Base-by-base conservation (phyloP, 2,113 vertebrate genomes). In the Prietella phreatophila region DNA sequence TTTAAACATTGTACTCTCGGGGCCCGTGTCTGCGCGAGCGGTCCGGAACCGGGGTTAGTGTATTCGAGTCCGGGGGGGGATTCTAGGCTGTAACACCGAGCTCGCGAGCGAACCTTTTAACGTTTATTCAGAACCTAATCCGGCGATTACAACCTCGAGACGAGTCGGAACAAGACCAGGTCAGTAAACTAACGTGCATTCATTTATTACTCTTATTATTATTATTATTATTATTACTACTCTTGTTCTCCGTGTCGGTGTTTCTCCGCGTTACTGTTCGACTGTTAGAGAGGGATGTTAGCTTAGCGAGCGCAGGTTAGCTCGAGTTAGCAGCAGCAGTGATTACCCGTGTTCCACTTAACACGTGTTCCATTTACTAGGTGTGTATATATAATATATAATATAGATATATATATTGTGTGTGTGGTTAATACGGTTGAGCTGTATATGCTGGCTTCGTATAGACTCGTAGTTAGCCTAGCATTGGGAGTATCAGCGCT, bases 101-200 rank as follows among this genome's bases (percentile, higher is more conserved):
- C 90, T 87, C 82, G 92, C 30, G 81, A 83, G 79, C 53, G 87
- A 91, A 79, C 30, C 39, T 84, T 50, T 84, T 50, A 47, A 61
- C 84, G 50, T 53, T 88, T 90, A 83, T 82, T 87, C 65, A 84
- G 93, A 92, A 94, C 19, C 17, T 92, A 90, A 90, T 89, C 94
- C 95, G 92, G 92, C 94, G 92, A 93, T 94, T 93, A 85, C 93
- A 95, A 95, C 94, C 93, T 95, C 95, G 94, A 95, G 94, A 95
- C 95, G 92, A 95, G 95, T 95, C 95, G 94, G 94, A 94, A 95
- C 93, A 93, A 95, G 95, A 95, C 93, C 95, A 96, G 95, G 95
- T 96, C 91, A 95, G 95, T 96, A 93, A 78, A 36, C 36, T 36
- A 36, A 81, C 67, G 30, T 56, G 79, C 20, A 25, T 83, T 67